Base-by-base conservation (phyloP, 1,140 invertebrate species). In the Liolophura sinensis region DNA sequence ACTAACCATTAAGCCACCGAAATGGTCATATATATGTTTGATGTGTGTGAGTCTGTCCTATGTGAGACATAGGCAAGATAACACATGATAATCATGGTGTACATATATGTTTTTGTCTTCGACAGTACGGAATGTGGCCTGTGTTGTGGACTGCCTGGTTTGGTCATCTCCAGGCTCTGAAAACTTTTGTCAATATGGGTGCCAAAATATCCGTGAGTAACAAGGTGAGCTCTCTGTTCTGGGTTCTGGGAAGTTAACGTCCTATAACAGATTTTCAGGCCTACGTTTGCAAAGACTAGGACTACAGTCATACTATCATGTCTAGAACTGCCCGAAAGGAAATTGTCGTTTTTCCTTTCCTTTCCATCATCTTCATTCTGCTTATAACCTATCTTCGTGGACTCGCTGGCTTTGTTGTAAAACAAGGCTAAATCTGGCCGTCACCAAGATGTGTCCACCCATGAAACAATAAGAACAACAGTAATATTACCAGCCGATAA, bases 131-230 rank as follows among this genome's bases (percentile, higher is more conserved):
- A 52, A 93, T 93, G 92, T 86, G 90, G 55, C 90, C 92, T 0
- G 82, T 93, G 18, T 85, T 92, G 64, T 93, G 93, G 91, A 90
- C 91, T 14, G 91, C 91, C 1, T 92, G 90, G 89, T 91, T 92
- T 78, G 92, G 92, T 7, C 91, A 93, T 73, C 85, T 89, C 15
- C 88, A 90, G 31, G 90, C 91, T 7, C 89, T 93, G 15, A 88
- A 90, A 80, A 85, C 90, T 68, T 86, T 94, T 48, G 89, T 93
- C 58, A 89, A 91, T 69, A 88, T 89, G 12, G 92, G 92, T 20
- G 92, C 92, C 62, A 91, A 88, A 73, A 87, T 91, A 18, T 88
- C 88, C 52, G 89, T 90, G 68, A 87, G 89, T 56, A 93, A 92
- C 79, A 93, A 92, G 88, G 92, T 93, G 87, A 79, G 76, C 9